Evolutionary conservation across 2,797 vertebrate species (phyloP).

Genomic region (Streptopelia turtur): DNA sequence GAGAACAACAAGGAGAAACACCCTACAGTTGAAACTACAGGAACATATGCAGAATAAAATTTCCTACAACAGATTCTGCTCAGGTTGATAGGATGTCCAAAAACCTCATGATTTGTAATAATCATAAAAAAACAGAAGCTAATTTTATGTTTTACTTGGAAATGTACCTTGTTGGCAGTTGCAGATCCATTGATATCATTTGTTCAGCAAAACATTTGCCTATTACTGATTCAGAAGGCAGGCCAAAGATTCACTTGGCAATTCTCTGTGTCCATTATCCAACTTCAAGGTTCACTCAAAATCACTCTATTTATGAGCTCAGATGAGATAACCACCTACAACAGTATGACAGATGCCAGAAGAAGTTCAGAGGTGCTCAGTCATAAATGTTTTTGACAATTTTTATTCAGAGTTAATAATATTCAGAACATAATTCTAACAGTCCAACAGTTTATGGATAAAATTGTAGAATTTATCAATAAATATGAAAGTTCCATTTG

Average conservation of each 20-base stretch:
- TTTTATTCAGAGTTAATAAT: constrained; percentile 6
- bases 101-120: background rate
- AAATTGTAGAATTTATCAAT: constrained; percentile 1
- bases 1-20: background rate
- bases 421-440: background rate
- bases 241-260: constrained; percentile 27
- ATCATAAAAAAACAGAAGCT: background rate
- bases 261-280: background rate
- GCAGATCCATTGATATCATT: constrained; percentile 5
- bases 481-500: background rate
- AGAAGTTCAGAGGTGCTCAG: constrained; percentile 9
- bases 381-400: constrained; percentile 7
- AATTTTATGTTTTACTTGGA: constrained; percentile 25
- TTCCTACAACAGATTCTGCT: background rate
- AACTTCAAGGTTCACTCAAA: background rate
- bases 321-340: background rate
- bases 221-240: constrained; percentile 22
- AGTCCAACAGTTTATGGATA: background rate
- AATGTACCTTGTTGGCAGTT: constrained; percentile 1
- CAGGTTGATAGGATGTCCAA: background rate
- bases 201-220: constrained; percentile 8
- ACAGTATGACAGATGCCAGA: background rate
- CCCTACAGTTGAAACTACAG: background rate
- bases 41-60: background rate
- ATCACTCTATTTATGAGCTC: background rate